These are phyloP conservation scores for Drosophila neutralis DNA, from an alignment of 2,888 invertebrate species.

Conservation along the genomic window DNA sequence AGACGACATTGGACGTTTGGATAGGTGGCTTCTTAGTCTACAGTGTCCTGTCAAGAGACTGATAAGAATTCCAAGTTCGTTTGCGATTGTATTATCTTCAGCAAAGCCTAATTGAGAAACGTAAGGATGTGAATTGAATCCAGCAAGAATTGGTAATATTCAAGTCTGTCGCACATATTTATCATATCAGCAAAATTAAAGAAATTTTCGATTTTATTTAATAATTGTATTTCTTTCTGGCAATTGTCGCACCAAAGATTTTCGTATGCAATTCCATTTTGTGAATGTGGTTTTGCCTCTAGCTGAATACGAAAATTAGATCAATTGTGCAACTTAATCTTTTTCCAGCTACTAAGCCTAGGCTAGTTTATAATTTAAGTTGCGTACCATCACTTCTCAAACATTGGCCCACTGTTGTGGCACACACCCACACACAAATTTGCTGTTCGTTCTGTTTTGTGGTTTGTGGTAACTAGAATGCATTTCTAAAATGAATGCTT, in stretches of 20 bases:
- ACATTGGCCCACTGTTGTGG: constrained; percentile 11
- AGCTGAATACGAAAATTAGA: not conserved
- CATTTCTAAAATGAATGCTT: constrained; percentile 48
- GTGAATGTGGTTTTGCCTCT: not conserved
- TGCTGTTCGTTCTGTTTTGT: constrained; percentile 47
- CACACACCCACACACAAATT: constrained; percentile 1
- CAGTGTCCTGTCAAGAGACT: not conserved
- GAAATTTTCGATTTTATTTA: not conserved
- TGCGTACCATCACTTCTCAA: not conserved
- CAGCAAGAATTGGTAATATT: not conserved
- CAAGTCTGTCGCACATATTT: not conserved
- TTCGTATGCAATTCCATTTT: not conserved
- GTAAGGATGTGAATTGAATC: no score
- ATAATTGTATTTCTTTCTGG: not conserved
- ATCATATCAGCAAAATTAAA: not conserved
- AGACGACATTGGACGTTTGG: not conserved
- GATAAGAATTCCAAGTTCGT: not conserved
- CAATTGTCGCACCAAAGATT: not conserved
- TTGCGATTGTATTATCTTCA: not conserved
- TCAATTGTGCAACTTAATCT: not conserved
- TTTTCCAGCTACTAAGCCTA: not conserved
- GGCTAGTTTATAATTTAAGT: not conserved
- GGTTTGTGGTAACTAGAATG: constrained; percentile 49
- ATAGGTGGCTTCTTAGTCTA: not conserved
- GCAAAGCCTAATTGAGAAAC: not conserved